Percentiles rank a stretch among this genome's conserved stretches.
phyloP scores from a whole-genome alignment of 1,140 invertebrate genomes.

The Batillaria attramentaria region DNA sequence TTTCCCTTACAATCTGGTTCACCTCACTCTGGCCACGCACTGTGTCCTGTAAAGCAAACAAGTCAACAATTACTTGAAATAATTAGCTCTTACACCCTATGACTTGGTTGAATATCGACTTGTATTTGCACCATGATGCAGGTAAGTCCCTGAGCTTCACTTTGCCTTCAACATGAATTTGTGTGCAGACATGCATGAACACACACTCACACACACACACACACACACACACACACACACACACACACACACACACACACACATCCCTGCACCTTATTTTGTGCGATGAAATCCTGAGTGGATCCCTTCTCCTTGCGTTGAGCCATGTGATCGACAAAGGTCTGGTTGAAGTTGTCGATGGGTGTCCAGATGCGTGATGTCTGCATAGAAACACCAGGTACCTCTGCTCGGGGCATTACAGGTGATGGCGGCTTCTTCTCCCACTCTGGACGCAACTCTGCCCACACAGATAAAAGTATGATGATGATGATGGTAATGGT shows the following conservation, averaged over 20 bases:
- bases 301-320: constrained; percentile 39
- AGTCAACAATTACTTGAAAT: too few relatives aligned
- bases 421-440: constrained; percentile 46
- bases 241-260: too few relatives aligned
- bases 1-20: constrained; percentile 49
- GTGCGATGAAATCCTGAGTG: constrained; percentile 54
- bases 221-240: too few relatives aligned
- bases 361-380: constrained; percentile 57
- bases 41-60: constrained; percentile 41
- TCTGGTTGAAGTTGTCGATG: constrained; percentile 66
- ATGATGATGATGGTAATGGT: too few relatives aligned
- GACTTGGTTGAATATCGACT: too few relatives aligned
- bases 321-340: constrained; percentile 54
- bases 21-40: constrained; percentile 53
- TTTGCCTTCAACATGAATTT: too few relatives aligned
- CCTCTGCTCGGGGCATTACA: constrained; percentile 15
- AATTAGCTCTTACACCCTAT: too few relatives aligned
- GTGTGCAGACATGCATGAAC: too few relatives aligned
- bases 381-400: constrained; percentile 26
- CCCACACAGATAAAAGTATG: too few relatives aligned
- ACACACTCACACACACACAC: too few relatives aligned
- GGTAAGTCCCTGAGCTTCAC: too few relatives aligned
- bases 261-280: constrained; percentile 63
- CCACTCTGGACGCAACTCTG: constrained; percentile 54
- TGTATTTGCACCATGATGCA: too few relatives aligned